Evolutionary conservation across 1,140 invertebrate species (phyloP).

Genomic region (Geopemphigus sp.): DNA sequence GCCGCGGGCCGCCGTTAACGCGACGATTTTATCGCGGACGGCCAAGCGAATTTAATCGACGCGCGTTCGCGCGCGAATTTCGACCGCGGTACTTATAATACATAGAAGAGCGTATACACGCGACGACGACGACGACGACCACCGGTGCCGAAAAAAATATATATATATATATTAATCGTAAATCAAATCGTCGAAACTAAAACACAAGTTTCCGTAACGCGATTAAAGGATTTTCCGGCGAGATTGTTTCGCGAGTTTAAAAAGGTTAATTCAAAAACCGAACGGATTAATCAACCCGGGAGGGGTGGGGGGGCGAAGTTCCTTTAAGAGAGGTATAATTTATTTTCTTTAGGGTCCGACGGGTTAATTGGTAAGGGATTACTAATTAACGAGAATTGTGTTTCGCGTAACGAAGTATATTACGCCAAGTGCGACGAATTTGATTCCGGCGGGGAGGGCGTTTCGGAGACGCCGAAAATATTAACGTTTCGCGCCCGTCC

Average conservation of each 20-base stretch:
- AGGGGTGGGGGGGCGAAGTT: no score
- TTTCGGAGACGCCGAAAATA: slow-evolving; percentile 10
- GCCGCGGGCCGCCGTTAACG: no score
- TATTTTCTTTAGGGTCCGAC: slow-evolving; percentile 42
- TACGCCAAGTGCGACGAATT: slow-evolving; percentile 22
- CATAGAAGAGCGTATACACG: not conserved
- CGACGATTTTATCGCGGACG: no score
- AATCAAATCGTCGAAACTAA: slow-evolving; percentile 29
- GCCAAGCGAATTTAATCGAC: slow-evolving; percentile 17
- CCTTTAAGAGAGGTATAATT: slow-evolving; percentile 41
- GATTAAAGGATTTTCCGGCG: slow-evolving; percentile 38
- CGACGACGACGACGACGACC: no score
- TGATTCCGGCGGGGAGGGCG: slow-evolving; percentile 5
- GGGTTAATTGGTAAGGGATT: slow-evolving; percentile 40
- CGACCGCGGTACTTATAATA: not conserved
- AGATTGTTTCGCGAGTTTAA: slow-evolving; percentile 41
- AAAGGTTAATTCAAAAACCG: slow-evolving; percentile 43
- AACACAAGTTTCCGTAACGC: slow-evolving; percentile 28
- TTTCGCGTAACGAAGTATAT: slow-evolving; percentile 19
- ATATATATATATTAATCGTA: slow-evolving; percentile 4
- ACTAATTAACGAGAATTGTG: slow-evolving; percentile 42
- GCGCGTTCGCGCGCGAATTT: not conserved
- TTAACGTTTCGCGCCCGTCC: no score
- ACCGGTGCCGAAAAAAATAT: not conserved
- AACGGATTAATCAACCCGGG: slow-evolving; percentile 36